Base-by-base conservation (phyloP, 2,113 vertebrate species). In the Labeo catla region DNA sequence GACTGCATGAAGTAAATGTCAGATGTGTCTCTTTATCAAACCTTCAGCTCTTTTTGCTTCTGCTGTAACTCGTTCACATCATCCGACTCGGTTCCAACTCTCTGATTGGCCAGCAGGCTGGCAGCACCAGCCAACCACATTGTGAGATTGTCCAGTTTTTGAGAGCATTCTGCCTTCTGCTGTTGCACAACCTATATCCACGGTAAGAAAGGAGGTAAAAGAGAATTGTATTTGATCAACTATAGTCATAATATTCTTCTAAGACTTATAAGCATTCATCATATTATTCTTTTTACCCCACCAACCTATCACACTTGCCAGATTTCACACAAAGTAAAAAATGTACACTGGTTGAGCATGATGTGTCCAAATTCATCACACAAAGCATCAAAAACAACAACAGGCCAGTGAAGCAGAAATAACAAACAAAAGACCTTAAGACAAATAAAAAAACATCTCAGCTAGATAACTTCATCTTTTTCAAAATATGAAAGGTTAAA, bases 1-100 rank as follows among this genome's bases (percentile, higher is more conserved):
- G 2, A 65, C 23, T 43, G 4, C 36, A 72, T 43, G 3, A 78
- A 59, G 19, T 13, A 61, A 61, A 43, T 4, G 2, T 45, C 10
- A 45, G 57, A 63, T 80, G 36, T 23, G 21, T 80, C 19, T 52
- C 5, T 39, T 47, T 61, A 54, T 79, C 91, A 4, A 23, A 99
- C 98, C 96, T 98, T 96, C 0, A 99, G 90, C 0, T 95, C 94
- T 0, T 88, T 96, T n/a, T 97, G 97, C 81, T 95, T 96, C 86
- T 96, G 94, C 72, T 97, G 96, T 89, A 99, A 79, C 52, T 89
- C 13, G 1, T 90, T 87, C 61, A 99, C 95, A 21, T 97, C 92
- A 76, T 88, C 90, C 21, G 94, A 92, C 85, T 93, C 93, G 9
- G 87, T 83, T 88, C 89, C 91, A 0, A 90, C 81, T 76, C 88